Percentiles rank a stretch among this genome's conserved stretches.
phyloP scores from a whole-genome alignment of 2,888 invertebrate genomes.

The Drosophila neonasuta region DNA sequence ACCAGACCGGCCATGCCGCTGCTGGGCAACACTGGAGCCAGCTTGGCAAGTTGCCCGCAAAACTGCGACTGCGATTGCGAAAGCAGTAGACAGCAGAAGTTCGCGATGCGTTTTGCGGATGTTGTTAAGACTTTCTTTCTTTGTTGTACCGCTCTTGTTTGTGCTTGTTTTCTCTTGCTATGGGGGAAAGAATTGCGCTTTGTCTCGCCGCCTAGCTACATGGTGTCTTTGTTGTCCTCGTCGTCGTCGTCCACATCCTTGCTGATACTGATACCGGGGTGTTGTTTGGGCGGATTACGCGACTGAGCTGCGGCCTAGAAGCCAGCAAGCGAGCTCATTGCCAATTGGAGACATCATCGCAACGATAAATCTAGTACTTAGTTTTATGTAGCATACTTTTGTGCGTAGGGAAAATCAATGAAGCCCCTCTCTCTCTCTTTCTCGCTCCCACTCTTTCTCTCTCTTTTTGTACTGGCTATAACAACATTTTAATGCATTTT shows the following conservation, averaged over 20 bases:
- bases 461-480: background rate
- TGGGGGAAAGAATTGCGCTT: constrained; percentile 21
- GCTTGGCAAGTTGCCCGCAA: constrained; percentile 59
- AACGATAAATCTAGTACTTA: constrained; percentile 31
- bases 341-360: constrained; percentile 35
- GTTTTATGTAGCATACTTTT: constrained; percentile 61
- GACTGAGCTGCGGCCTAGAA: constrained; percentile 28
- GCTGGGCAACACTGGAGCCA: constrained; percentile 81
- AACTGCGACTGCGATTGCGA: background rate
- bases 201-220: constrained; percentile 47
- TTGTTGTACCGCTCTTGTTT: background rate
- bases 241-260: constrained; percentile 45
- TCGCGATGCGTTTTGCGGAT: constrained; percentile 2
- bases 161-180: background rate
- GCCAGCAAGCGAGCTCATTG: constrained; percentile 29
- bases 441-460: background rate
- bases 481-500: constrained; percentile 74
- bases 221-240: constrained; percentile 34
- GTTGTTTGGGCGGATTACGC: constrained; percentile 24
- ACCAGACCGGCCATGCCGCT: constrained; percentile 78
- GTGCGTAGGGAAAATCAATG: constrained; percentile 76
- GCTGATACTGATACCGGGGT: constrained; percentile 17
- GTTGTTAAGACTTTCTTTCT: constrained; percentile 1
- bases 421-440: constrained; percentile 40
- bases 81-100: constrained; percentile 8